Percentiles rank a stretch among this genome's conserved stretches.
Evolutionary conservation across 37 sponge, comb jelly and placozoan genomes (phyloP).

Genomic region (Spongia lamella): DNA sequence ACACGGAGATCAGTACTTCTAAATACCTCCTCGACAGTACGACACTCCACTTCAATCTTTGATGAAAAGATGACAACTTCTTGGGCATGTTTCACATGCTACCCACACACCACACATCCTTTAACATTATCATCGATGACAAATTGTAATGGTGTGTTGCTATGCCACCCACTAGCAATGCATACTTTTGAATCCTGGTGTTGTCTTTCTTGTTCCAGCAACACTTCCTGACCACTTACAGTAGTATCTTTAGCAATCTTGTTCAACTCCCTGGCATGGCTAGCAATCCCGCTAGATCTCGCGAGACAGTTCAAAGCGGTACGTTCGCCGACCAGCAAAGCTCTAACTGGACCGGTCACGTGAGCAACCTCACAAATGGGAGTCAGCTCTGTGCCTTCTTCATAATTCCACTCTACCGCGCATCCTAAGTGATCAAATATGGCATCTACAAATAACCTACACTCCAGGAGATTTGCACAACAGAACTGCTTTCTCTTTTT

Average conservation of each 20-base stretch:
- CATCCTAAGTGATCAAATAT: slow-evolving; percentile 82
- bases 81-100: slow-evolving; percentile 70
- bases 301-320: slow-evolving; percentile 81
- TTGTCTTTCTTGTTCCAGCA: slow-evolving; percentile 95
- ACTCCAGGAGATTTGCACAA: slow-evolving; percentile 88
- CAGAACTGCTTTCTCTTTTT: slow-evolving; percentile 69
- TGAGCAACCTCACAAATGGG: slow-evolving; percentile 60
- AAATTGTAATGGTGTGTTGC: slow-evolving; percentile 87
- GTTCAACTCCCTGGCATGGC: slow-evolving; percentile 65
- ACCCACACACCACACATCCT: slow-evolving; percentile 93
- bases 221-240: slow-evolving; percentile 87
- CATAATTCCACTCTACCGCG: slow-evolving; percentile 60
- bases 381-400: slow-evolving; percentile 66
- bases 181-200: slow-evolving; percentile 97
- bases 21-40: slow-evolving; percentile 80
- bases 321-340: slow-evolving; percentile 87
- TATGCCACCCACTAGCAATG: slow-evolving; percentile 86
- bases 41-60: slow-evolving; percentile 97
- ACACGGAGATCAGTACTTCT: no score
- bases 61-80: slow-evolving; percentile 79
- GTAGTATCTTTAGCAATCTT: slow-evolving; percentile 14
- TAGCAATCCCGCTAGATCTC: slow-evolving; percentile 90
- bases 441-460: slow-evolving; percentile 75
- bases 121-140: slow-evolving; percentile 93
- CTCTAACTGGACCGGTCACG: slow-evolving; percentile 71